Percentiles rank a stretch among this genome's conserved stretches.
phyloP scores from a whole-genome alignment of 2,888 invertebrate genomes.

The Zhuqinia jingwanae region DNA sequence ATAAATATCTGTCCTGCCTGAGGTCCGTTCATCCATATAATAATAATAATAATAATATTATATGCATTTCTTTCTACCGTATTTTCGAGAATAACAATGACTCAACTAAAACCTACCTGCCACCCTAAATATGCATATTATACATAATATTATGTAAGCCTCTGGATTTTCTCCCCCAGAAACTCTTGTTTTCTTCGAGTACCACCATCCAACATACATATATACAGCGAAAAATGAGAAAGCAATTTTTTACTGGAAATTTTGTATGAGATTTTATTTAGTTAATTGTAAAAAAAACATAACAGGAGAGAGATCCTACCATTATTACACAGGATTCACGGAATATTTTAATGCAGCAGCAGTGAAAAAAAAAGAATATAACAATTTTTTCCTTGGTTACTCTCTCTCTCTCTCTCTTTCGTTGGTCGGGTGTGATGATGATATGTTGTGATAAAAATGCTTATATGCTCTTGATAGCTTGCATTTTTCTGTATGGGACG shows the following conservation, averaged over 20 bases:
- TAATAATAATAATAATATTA: too few relatives aligned
- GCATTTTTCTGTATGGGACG: too few relatives aligned
- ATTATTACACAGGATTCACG: background rate
- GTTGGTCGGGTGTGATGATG: background rate
- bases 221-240: background rate
- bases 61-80: background rate
- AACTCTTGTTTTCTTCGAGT: background rate
- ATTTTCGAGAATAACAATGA: slow-evolving; percentile 28
- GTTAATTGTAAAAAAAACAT: slow-evolving; percentile 29
- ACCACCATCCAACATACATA: too few relatives aligned
- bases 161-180: background rate
- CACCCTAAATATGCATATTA: background rate
- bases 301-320: slow-evolving; percentile 1
- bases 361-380: background rate
- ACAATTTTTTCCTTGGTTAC: background rate
- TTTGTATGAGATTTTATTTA: background rate
- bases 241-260: slow-evolving; percentile 6
- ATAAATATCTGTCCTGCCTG: background rate
- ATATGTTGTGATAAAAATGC: background rate
- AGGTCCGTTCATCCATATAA: background rate
- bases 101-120: slow-evolving; percentile 11
- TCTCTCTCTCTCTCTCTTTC: background rate
- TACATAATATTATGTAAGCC: background rate
- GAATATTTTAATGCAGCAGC: background rate
- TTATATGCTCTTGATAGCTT: background rate